Conservation (phyloP, 2,797 vertebrate species). For the Alectoris magna region DNA sequence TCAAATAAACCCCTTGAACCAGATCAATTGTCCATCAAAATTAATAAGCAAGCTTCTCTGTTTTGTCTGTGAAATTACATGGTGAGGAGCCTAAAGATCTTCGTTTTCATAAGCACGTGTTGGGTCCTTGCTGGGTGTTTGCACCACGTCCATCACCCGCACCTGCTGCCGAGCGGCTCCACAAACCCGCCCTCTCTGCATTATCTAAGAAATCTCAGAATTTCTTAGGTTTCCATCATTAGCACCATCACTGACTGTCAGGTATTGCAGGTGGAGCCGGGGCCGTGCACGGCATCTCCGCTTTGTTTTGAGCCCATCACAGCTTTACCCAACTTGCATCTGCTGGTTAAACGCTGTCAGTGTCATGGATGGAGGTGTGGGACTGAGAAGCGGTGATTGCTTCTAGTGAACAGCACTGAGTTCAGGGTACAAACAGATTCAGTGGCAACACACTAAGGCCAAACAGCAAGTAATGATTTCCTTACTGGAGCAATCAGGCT, state of each 20-base stretch:
- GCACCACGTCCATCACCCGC: not conserved
- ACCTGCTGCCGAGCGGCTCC: not conserved
- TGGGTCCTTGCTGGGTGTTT: not conserved
- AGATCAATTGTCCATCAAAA: not conserved
- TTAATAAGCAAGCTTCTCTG: not conserved
- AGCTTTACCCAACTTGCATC: not conserved
- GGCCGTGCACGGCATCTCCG: not conserved
- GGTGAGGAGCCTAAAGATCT: not conserved
- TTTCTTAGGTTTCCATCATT: not conserved
- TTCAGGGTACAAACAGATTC: not conserved
- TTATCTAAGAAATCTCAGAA: too few relatives aligned
- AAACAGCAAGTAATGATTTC: too few relatives aligned
- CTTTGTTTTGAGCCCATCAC: not conserved
- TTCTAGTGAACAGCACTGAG: not conserved
- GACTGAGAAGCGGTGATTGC: not conserved
- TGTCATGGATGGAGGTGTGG: accelerated
- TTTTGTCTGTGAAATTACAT: not conserved
- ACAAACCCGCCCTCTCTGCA: accelerated
- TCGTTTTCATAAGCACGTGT: accelerated
- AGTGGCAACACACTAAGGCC: not conserved
- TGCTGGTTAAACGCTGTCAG: not conserved
- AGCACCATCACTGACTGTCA: not conserved
- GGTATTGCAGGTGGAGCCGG: accelerated
- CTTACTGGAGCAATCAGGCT: too few relatives aligned
- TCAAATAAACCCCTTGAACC: not conserved